Evolutionary conservation across 2,888 invertebrate species (phyloP).

Genomic region (Leptura quadrifasciata): DNA sequence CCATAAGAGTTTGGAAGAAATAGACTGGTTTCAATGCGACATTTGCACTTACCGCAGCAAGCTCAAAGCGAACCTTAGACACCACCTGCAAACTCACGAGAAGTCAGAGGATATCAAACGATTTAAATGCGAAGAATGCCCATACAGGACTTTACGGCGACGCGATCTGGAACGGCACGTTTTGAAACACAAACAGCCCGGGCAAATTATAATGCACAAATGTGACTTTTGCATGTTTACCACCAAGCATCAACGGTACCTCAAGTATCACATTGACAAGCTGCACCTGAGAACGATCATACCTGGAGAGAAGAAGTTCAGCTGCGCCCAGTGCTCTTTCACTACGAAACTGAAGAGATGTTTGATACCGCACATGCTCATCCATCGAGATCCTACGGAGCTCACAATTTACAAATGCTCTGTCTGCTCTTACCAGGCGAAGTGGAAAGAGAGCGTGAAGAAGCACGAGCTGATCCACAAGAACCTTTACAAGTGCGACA

Average conservation of each 20-base stretch:
- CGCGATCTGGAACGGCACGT: slow-evolving; percentile 4
- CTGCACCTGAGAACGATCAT: neutral
- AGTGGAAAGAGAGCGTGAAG: slow-evolving; percentile 2
- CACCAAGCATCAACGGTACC: neutral
- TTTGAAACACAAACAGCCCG: neutral
- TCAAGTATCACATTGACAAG: neutral
- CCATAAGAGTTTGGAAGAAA: slow-evolving; percentile 40
- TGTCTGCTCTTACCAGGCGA: slow-evolving; percentile 21
- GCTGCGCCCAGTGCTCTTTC: slow-evolving; percentile 19
- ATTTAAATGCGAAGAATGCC: slow-evolving; percentile 28
- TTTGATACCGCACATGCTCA: slow-evolving; percentile 4
- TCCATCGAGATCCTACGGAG: slow-evolving; percentile 4
- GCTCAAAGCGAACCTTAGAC: slow-evolving; percentile 40
- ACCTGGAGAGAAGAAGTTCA: neutral
- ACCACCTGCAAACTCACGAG: slow-evolving; percentile 40
- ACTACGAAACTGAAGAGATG: slow-evolving; percentile 27
- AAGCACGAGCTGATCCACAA: slow-evolving; percentile 15
- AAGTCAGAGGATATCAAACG: slow-evolving; percentile 5
- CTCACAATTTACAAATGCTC: slow-evolving; percentile 8
- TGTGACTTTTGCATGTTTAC: neutral
- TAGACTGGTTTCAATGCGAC: slow-evolving; percentile 37
- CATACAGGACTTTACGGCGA: slow-evolving; percentile 11
- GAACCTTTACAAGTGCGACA: slow-evolving; percentile 10
- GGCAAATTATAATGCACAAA: neutral
- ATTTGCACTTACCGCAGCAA: slow-evolving; percentile 41